Evolutionary conservation across 2,113 vertebrate genomes (phyloP).

Genomic region (Menura novaehollandiae): DNA sequence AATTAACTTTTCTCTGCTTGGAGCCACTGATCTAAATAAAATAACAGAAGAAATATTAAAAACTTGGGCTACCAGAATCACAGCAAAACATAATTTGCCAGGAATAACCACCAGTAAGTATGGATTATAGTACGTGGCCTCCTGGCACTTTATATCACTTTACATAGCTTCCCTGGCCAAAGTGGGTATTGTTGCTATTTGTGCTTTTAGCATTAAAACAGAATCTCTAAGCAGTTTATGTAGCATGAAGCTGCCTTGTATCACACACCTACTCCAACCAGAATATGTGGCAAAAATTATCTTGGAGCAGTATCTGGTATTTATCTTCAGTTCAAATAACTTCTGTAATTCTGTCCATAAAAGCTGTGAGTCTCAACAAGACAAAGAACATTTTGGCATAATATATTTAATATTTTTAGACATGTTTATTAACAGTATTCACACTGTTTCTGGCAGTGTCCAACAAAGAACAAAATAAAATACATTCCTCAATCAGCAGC

Average conservation of each 20-base stretch:
- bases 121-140: neutral
- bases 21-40: neutral
- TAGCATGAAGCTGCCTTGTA: neutral
- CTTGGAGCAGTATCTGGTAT: neutral
- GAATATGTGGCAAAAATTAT: neutral
- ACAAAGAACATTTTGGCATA: neutral
- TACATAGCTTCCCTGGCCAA: neutral
- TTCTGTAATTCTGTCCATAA: constrained; percentile 27
- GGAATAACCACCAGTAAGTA: neutral
- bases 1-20: neutral
- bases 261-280: constrained; percentile 31
- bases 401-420: neutral
- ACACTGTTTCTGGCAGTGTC: neutral
- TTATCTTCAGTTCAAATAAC: constrained; percentile 2
- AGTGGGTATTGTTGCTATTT: neutral
- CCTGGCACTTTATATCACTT: neutral
- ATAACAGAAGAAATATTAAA: neutral
- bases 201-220: neutral
- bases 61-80: neutral
- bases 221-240: neutral
- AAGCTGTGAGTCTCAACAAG: neutral
- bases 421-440: constrained; percentile 23
- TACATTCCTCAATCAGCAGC: neutral
- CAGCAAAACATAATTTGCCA: neutral
- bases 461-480: neutral